Base-by-base conservation (phyloP, 1,140 invertebrate genomes). In the Galleria mellonella region DNA sequence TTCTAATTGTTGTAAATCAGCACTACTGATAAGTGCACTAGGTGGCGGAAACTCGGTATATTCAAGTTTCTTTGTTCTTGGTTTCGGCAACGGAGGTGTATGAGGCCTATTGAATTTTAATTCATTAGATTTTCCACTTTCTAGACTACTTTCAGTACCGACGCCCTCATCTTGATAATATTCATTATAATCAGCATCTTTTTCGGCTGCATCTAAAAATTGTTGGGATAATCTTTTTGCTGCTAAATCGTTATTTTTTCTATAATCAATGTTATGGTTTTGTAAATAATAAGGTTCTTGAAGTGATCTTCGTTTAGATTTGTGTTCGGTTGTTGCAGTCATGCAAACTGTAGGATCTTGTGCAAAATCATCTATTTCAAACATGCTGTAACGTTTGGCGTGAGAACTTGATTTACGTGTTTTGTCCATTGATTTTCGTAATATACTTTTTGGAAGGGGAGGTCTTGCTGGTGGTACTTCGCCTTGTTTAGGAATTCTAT, bases 331-430 rank as follows among this genome's bases (percentile, higher is more conserved):
- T 43, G 83, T 79, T 48, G 86, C 77, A n/a, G 88, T 88, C 30
- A 84, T 74, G 32, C 79, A 82, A 33, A 86, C 63, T 37, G 87
- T 67, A 12, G 75, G 74, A 62, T 86, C 81, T 70, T 86, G 75
- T 37, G 85, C 69, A 32, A 83, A 89, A 39, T 90, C 88, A 30
- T 90, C 87, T 72, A 92, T 90, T 76, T 94, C 94, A 65, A 94
- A 92, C 92, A 94, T 94, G 48, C 93, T 94, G 62, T 92, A 94
- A 28, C 93, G 87, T 77, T 94, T 94, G 17, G 79, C 87, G 12
- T 89, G 87, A 4, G 87, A 60, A 30, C 71, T 81, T 41, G 86
- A 88, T 60, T 89, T 91, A 28, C 78, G 75, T 31, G 70, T 79
- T 69, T 89, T 89, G 53, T 88, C 87, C 47, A 87, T 79, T 12